Base-by-base conservation (phyloP, 2,113 vertebrate genomes). In the Pluvialis apricaria region DNA sequence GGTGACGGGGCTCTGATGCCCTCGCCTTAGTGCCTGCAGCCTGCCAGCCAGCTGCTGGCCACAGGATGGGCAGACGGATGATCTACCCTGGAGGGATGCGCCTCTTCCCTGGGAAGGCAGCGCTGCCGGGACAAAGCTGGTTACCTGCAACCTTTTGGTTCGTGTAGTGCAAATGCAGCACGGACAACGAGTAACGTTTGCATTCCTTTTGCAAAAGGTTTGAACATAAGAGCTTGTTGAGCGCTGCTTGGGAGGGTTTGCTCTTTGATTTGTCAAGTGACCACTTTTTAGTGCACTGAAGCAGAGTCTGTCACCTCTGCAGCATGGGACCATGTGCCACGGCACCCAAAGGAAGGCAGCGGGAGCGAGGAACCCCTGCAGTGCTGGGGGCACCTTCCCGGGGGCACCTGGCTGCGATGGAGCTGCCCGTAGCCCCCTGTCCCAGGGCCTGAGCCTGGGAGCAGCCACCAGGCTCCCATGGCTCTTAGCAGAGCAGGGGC, bases 391-490 rank as follows among this genome's bases (percentile, higher is more conserved):
- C n/a, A 64, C 34, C n/a, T 58, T 76, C 24, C 47, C 4, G 7
- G 34, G 28, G 20, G 4, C 14, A 42, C 0, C 2, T 34, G 55
- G 36, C 45, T 55, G 6, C 0, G 1, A 13, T 36, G 73, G 68
- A 73, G 65, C 54, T 47, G 64, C 54, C 36, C 0, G 3, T 26
- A 22, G 5, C 8, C 31, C 21, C 15, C 31, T 6, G 8, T 12
- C 24, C 38, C 0, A 1, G 20, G 17, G 10, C 21, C 21, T 22
- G 38, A 66, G 21, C 26, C 5, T 28, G 21, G 13, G 65, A 40
- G 10, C 11, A 38, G 13, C 60, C 31, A 21, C 26, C 0, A 0
- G 22, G 15, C 29, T 71, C 51, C 40, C 0, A 0, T 14, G 38
- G 44, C 15, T 86, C 65, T 79, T 70, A 26, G 31, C 11, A 64